Base-by-base conservation (phyloP, 2,113 vertebrate species). In the Menidia beryllina region DNA sequence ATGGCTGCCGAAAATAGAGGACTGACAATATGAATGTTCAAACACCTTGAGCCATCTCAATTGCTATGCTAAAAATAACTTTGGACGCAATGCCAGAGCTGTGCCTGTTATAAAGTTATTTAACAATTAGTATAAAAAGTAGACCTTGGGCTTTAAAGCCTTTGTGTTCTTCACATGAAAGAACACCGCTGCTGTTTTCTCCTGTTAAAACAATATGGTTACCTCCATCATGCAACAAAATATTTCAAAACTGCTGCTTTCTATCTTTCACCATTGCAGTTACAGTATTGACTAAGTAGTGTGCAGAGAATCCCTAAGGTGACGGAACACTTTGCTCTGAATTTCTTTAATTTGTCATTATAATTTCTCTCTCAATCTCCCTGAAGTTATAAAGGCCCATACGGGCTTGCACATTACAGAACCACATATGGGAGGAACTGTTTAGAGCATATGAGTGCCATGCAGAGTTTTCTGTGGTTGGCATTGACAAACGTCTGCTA, bases 401-500 rank as follows among this genome's bases (percentile, higher is more conserved):
- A 61, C 58, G 54, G 25, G 12, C 56, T 36, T 38, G 39, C 60
- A 34, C 69, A 67, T 70, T 52, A 59, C 27, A 75, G 41, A 80
- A 45, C 36, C 66, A 57, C 77, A 77, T 75, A 79, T 59, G 72
- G 75, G 56, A 81, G 71, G 68, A 84, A 25, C 34, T 50, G 70
- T 74, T 77, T 76, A 34, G 75, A 69, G 70, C 3, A 43, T 66
- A 70, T 82, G 45, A 64, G 63, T 62, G 77, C 82, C 86, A 84
- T 47, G 72, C 83, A 39, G 82, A 65, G 81, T 81, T 78, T 84
- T 81, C 75, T 78, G 81, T 72, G 64, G 58, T 78, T 75, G 77
- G 78, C 81, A 72, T 7, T 77, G 84, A 87, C 81, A 72, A 85
- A 79, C 63, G 77, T 84, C 81, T 83, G 82, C 82, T 67, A 8